These are phyloP conservation scores for Pterocles orientalis DNA, from an alignment of 2,113 vertebrate species.

Conservation along the genomic window DNA sequence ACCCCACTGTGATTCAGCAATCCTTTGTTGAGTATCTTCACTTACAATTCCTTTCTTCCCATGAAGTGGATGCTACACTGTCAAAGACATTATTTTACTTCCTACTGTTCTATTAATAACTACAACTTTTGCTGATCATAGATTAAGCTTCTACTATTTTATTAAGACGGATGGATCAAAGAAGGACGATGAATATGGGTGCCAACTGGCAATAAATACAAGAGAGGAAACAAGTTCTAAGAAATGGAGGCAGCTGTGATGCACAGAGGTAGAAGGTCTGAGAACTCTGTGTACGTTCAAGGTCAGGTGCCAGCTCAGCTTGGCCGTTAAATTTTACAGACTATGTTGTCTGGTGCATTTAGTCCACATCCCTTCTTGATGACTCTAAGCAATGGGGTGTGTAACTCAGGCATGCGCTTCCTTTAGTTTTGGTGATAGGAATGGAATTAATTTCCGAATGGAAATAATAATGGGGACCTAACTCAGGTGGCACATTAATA, in stretches of 20 bases:
- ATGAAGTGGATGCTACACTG: background rate
- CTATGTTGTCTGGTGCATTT: background rate
- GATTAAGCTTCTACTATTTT: background rate
- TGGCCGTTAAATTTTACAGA: background rate
- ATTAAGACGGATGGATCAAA: background rate
- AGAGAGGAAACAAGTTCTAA: background rate
- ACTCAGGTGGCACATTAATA: background rate
- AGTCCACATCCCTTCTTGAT: background rate
- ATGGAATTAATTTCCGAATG: background rate
- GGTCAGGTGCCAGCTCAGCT: background rate
- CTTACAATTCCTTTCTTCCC: background rate
- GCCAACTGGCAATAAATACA: accelerated
- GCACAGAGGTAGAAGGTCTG: accelerated
- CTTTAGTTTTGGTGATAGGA: background rate
- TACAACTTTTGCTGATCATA: background rate
- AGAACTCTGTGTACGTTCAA: background rate
- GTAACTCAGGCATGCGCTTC: background rate
- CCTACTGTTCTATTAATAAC: conserved; percentile 15
- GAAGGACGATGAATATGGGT: background rate
- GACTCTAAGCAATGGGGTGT: background rate
- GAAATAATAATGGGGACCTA: background rate
- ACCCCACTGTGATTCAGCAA: background rate
- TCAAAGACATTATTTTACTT: background rate
- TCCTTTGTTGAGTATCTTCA: background rate
- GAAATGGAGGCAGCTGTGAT: background rate